Evolutionary conservation across 2,797 vertebrate genomes (phyloP), one percentile per base, ranked within the genome.

Genomic region (Gymnoscopelus microlampas): DNA sequence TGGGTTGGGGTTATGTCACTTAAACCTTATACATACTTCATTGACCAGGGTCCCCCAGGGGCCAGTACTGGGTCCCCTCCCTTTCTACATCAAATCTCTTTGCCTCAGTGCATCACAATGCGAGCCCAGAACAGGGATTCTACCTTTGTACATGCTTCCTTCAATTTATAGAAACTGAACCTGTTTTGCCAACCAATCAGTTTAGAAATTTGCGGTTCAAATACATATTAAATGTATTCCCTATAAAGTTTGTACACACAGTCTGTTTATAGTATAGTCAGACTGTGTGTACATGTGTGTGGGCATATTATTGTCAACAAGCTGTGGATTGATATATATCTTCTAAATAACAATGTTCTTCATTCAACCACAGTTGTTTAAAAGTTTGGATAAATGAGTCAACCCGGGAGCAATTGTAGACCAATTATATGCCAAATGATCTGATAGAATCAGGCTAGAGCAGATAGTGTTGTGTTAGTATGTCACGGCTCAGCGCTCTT

Each of bases 401-500:
- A 23, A 15, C 70, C 14, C 19, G 19, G 39, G 23, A 23, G 44
- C 24, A 10, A 24, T 61, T 11, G 8, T 3, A 57, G 76, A 44
- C 57, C 56, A 73, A 32, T 67, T 70, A 63, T 39, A 44, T 71
- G 12, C 13, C 44, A 56, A 19, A 13, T 51, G 23, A 58, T 65
- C 13, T 71, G 56, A 60, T 35, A 63, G 50, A 57, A 19, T 77
- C 64, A 63, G 29, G 5, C 53, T 4, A 1, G 35, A 55, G 23
- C 15, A 19, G 32, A n/a, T 0, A 6, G 5, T 53, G 3, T 23
- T 62, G 26, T 68, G 39, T 65, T 11, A 53, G 32, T 26, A 23
- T 74, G 54, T 74, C 71, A 61, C 54, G 65, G 62, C 50, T 72
- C 35, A 50, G 53, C 49, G 70, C 15, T 49, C 6, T 9, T 39